Evolutionary conservation across 2,797 vertebrate species (phyloP).

Genomic region (Hoplostethus mediterraneus): DNA sequence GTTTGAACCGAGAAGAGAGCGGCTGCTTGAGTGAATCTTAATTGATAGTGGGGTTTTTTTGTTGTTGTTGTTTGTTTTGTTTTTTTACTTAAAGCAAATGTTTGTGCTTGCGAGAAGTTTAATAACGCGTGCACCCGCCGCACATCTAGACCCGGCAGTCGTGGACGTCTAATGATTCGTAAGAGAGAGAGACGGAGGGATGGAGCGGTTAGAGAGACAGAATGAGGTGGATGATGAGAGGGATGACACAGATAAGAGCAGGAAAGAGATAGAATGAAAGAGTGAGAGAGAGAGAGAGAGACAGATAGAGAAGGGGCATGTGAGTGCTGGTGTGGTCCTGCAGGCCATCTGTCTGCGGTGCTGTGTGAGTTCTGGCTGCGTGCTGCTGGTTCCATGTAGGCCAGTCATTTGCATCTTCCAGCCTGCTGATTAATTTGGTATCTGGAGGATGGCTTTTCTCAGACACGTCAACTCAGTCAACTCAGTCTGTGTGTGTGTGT

Average conservation of each 20-base stretch:
- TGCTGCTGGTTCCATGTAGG: conserved; percentile 75
- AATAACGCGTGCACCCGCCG: neutral
- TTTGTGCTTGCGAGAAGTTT: conserved; percentile 24
- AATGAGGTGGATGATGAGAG: conserved; percentile 1
- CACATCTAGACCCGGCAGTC: conserved; percentile 33
- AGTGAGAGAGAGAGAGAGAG: conserved; percentile 27
- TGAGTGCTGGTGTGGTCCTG: conserved; percentile 70
- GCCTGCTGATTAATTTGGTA: conserved; percentile 80
- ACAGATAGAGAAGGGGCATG: conserved; percentile 10
- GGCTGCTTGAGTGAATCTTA: conserved; percentile 1
- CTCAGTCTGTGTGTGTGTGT: conserved; percentile 28
- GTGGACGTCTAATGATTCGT: conserved; percentile 4
- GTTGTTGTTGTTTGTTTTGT: too few relatives aligned
- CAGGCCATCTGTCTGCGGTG: conserved; percentile 77
- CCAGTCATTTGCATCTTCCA: conserved; percentile 81
- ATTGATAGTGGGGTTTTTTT: too few relatives aligned
- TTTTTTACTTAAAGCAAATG: conserved; percentile 20
- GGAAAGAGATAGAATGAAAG: conserved; percentile 5
- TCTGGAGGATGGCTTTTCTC: conserved; percentile 70
- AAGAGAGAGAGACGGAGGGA: conserved; percentile 15
- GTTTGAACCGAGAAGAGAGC: conserved; percentile 36
- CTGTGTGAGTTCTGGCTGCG: conserved; percentile 73
- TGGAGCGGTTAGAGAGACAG: conserved; percentile 4
- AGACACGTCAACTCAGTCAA: conserved; percentile 56
- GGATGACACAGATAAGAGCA: neutral